phyloP scores from a whole-genome alignment of 2,113 vertebrate species.

The human region DNA sequence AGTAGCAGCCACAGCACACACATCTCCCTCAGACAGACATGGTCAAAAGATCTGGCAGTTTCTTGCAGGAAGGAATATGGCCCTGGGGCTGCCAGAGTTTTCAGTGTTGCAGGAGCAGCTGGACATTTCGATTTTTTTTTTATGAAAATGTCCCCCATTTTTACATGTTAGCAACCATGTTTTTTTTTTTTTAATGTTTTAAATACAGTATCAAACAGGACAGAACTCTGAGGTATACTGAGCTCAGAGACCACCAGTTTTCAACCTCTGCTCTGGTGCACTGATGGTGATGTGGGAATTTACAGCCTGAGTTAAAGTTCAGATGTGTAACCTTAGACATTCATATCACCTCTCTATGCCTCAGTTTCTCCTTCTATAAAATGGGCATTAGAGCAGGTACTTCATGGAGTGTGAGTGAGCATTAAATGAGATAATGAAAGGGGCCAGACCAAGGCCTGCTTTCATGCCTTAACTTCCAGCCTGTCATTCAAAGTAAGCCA shows the following conservation, averaged over 20 bases:
- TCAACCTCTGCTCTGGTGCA: neutral
- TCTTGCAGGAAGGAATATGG: neutral
- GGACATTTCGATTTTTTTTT: neutral
- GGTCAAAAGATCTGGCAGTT: neutral
- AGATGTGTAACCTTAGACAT: neutral
- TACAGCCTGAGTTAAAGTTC: neutral
- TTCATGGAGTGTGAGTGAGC: neutral
- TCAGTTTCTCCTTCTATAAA: conserved; percentile 13
- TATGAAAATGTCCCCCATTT: neutral
- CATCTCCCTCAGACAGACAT: neutral
- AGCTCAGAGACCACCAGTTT: neutral
- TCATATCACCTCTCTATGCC: neutral
- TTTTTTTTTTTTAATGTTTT: neutral
- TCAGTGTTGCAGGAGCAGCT: neutral
- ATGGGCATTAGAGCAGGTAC: neutral
- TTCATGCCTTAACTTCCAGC: neutral
- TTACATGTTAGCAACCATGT: neutral
- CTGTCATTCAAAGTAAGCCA: neutral
- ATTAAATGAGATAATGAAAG: neutral
- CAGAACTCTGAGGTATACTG: neutral
- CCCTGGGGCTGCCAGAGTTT: neutral
- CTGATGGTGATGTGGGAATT: neutral
- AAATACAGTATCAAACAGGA: neutral
- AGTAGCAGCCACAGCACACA: neutral
- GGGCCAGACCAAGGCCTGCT: neutral